Base-by-base conservation (phyloP, 2,888 invertebrate genomes). In the Norana najaformis region DNA sequence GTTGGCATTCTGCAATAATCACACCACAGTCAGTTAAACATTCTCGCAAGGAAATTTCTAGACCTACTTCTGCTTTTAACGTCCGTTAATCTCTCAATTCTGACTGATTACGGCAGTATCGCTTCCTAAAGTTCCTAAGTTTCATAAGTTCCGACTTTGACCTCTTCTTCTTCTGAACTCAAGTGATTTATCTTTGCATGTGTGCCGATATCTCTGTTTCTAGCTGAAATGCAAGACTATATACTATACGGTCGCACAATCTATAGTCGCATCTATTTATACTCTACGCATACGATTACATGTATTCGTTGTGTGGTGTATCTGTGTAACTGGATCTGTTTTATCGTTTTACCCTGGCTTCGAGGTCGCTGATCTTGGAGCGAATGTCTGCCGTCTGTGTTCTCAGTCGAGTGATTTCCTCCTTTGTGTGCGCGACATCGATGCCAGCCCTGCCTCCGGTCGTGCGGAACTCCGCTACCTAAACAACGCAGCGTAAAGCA, bases 1-100 rank as follows among this genome's bases (percentile, higher is more conserved):
- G 91, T 95, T 94, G 85, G 95, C 94, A 93, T 96, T 95, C 95
- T 95, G 93, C 39, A 69, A 69, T n/a, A 69, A 69, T 69, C 69
- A 69, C 69, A n/a, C n/a, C n/a, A 5, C 69, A 8, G 14, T n/a
- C n/a, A 13, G n/a, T 30, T n/a, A n/a, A 69, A 16, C 69, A 69
- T 69, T 69, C 69, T n/a, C 30, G 13, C 30, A 11, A n/a, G 30
- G n/a, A 69, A 30, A n/a, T 47, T 47, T 47, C 47, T 47, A 47
- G 47, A 47, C 47, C 23, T 47, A 47, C 18, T 18, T 18, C 41
- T n/a, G n/a, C n/a, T n/a, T n/a, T n/a, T n/a, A n/a, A n/a, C n/a
- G n/a, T n/a, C n/a, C n/a, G n/a, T n/a, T n/a, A n/a, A n/a, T n/a
- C n/a, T n/a, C n/a, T n/a, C n/a, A n/a, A n/a, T n/a, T n/a, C n/a